Percentiles rank a stretch among this genome's conserved stretches.
These are phyloP conservation scores for Vulpes ferrilata DNA, from an alignment of 2,113 vertebrate genomes.

Conservation along the genomic window DNA sequence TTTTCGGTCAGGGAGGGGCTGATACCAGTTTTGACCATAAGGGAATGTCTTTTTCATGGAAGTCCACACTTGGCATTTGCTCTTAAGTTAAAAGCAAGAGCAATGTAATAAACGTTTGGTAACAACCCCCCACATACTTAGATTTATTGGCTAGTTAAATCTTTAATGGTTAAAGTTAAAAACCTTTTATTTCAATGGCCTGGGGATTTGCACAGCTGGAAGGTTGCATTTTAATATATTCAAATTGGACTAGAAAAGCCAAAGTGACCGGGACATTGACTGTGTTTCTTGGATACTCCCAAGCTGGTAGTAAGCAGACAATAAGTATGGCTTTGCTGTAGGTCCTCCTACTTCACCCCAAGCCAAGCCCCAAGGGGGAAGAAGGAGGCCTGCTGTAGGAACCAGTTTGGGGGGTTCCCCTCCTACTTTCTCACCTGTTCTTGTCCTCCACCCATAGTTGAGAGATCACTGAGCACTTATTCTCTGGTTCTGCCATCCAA, in stretches of 20 bases:
- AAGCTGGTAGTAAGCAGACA: conserved; percentile 1
- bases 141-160: conserved; percentile 88
- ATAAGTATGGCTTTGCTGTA: neutral
- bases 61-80: conserved; percentile 77
- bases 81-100: conserved; percentile 83
- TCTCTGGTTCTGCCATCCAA: neutral
- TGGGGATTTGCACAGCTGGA: conserved; percentile 85
- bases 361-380: neutral
- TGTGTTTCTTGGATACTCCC: conserved; percentile 66
- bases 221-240: conserved; percentile 84
- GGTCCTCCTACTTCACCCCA: neutral
- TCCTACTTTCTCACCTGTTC: neutral
- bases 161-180: conserved; percentile 86
- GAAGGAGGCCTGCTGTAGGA: neutral
- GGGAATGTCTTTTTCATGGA: conserved; percentile 80
- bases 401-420: neutral
- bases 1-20: neutral
- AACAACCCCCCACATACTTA: conserved; percentile 81
- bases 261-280: conserved; percentile 58
- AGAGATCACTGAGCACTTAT: neutral
- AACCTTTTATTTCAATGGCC: conserved; percentile 85
- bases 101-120: conserved; percentile 82
- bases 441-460: neutral
- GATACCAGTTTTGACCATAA: conserved; percentile 61
- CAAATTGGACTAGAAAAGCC: conserved; percentile 80